These are phyloP conservation scores for Epizoanthus ramosus DNA, from an alignment of 92 coral and sea anemone species.

Conservation along the genomic window DNA sequence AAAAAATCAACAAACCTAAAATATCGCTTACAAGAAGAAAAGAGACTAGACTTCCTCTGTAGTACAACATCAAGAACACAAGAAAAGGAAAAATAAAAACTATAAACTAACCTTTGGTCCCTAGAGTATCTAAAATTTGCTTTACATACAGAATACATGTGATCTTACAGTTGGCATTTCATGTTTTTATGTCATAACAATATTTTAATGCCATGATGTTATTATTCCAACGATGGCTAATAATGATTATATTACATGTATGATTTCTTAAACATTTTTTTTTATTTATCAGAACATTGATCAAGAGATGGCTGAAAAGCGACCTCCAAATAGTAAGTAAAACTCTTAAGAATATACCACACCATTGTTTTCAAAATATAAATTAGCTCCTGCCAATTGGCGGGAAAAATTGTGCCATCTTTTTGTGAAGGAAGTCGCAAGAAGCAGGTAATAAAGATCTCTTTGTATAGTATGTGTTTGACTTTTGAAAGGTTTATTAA, in stretches of 20 bases:
- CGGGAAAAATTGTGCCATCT: not conserved
- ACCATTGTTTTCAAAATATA: not conserved
- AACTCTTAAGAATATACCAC: not conserved
- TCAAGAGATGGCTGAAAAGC: not conserved
- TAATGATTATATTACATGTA: no score
- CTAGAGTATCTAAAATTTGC: no score
- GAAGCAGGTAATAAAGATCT: constrained; percentile 3
- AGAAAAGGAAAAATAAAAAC: not conserved
- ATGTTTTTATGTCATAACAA: no score
- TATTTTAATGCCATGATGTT: no score
- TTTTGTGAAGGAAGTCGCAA: not conserved
- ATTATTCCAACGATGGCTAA: no score
- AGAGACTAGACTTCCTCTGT: not conserved
- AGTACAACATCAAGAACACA: not conserved
- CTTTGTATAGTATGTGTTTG: not conserved
- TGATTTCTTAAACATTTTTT: no score
- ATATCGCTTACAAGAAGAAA: no score
- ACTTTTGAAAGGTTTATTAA: not conserved
- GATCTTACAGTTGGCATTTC: no score
- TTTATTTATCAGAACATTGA: not conserved
- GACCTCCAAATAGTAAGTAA: not conserved
- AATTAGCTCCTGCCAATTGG: constrained; percentile 4
- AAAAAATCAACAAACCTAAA: no score
- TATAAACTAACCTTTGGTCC: not conserved
- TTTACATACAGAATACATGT: no score